Evolutionary conservation across 2,888 invertebrate species (phyloP).

Genomic region (Endomychus coccineus): DNA sequence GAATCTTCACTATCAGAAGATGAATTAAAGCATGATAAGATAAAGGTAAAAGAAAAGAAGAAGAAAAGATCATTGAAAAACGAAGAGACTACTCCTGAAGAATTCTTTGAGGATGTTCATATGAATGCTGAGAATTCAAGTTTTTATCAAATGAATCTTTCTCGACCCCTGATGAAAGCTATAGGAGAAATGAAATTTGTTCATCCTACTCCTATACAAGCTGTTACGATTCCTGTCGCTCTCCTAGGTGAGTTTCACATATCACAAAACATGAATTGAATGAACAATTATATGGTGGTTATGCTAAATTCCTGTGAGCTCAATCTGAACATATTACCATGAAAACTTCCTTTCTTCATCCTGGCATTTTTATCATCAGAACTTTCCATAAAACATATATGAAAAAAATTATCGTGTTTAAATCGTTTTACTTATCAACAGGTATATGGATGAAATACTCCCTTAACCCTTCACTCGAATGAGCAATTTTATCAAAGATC

Average conservation of each 20-base stretch:
- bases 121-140: constrained; percentile 56
- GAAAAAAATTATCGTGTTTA: too few species aligned
- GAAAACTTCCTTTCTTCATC: too few species aligned
- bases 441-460: too few species aligned
- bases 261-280: too few species aligned
- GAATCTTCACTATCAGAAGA: constrained; percentile 68
- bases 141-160: constrained; percentile 94
- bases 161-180: constrained; percentile 87
- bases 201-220: constrained; percentile 95
- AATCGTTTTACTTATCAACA: too few species aligned
- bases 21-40: constrained; percentile 65
- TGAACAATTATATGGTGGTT: too few species aligned
- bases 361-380: too few species aligned
- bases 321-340: too few species aligned
- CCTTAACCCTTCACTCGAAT: too few species aligned
- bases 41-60: constrained; percentile 60
- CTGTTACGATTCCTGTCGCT: constrained; percentile 90
- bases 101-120: constrained; percentile 61
- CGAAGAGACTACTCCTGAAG: constrained; percentile 40
- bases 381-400: too few species aligned
- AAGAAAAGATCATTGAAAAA: constrained; percentile 40
- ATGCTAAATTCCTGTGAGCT: too few species aligned
- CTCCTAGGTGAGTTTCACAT: constrained; percentile 52
- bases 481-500: too few species aligned
- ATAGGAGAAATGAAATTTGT: constrained; percentile 81